Evolutionary conservation across 2,113 vertebrate genomes (phyloP).

Genomic region (Felis catus): DNA sequence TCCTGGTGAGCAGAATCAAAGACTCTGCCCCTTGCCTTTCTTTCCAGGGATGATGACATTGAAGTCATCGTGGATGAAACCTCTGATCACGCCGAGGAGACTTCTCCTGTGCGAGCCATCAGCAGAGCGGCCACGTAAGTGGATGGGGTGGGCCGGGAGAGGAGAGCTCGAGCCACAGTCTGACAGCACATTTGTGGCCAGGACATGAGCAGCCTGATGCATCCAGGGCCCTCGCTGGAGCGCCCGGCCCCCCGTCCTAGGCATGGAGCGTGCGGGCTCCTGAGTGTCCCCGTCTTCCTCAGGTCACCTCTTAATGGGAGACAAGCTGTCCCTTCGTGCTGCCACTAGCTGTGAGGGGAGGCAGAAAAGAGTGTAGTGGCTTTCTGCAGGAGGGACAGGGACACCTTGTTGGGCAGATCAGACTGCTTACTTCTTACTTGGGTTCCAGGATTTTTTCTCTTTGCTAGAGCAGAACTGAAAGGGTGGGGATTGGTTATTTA

Average conservation of each 20-base stretch:
- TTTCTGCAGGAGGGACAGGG: neutral
- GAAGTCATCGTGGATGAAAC: constrained; percentile 94
- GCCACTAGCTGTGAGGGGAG: neutral
- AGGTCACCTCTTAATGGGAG: neutral
- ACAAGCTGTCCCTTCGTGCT: neutral
- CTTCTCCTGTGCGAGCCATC: constrained; percentile 86
- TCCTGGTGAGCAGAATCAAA: constrained; percentile 26
- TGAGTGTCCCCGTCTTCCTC: neutral
- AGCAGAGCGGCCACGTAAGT: constrained; percentile 89
- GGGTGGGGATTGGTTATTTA: neutral
- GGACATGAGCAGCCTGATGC: accelerated
- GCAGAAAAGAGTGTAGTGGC: neutral
- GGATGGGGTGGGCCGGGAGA: accelerated
- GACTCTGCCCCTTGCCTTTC: constrained; percentile 46
- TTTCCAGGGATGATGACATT: constrained; percentile 96
- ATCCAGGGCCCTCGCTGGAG: neutral
- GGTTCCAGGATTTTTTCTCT: neutral
- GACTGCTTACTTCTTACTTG: neutral
- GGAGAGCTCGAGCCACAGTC: accelerated
- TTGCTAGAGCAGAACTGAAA: neutral
- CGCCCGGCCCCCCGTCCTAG: accelerated
- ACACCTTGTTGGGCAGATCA: neutral
- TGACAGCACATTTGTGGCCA: neutral
- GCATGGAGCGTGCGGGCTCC: neutral
- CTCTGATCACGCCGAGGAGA: constrained; percentile 89